Evolutionary conservation across 2,888 invertebrate species (phyloP).

Genomic region (Lasioglossum zephyrum): DNA sequence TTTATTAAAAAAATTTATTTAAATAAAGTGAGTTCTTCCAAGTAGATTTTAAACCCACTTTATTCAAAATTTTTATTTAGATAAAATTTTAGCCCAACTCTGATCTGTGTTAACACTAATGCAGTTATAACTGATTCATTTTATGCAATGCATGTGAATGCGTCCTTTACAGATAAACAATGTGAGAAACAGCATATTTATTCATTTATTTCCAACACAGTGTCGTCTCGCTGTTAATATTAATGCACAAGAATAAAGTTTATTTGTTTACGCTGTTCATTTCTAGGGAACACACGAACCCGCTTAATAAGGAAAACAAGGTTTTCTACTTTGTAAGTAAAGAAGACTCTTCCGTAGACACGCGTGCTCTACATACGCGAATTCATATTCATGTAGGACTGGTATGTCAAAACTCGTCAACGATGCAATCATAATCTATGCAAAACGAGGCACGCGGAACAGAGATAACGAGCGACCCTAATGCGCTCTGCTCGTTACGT

Average conservation of each 20-base stretch:
- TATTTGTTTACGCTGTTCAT: background rate
- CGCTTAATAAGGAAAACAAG: background rate
- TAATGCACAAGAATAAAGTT: background rate
- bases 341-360: background rate
- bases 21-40: too few species aligned
- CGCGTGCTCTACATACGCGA: background rate
- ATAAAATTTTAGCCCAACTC: too few species aligned
- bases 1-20: too few species aligned
- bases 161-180: background rate
- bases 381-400: slow-evolving; percentile 9
- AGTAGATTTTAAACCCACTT: too few species aligned
- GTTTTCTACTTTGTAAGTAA: background rate
- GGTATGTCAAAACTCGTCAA: slow-evolving; percentile 23
- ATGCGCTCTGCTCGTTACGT: slow-evolving; percentile 35
- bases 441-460: slow-evolving; percentile 22
- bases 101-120: background rate
- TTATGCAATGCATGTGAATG: background rate
- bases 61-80: too few species aligned
- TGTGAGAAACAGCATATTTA: background rate
- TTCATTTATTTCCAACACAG: background rate
- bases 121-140: background rate
- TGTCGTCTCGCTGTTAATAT: background rate
- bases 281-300: background rate
- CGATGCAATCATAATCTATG: slow-evolving; percentile 43
- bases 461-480: slow-evolving; percentile 37